These are phyloP conservation scores for Argyrosomus japonicus DNA, from an alignment of 2,113 vertebrate species.

Conservation along the genomic window DNA sequence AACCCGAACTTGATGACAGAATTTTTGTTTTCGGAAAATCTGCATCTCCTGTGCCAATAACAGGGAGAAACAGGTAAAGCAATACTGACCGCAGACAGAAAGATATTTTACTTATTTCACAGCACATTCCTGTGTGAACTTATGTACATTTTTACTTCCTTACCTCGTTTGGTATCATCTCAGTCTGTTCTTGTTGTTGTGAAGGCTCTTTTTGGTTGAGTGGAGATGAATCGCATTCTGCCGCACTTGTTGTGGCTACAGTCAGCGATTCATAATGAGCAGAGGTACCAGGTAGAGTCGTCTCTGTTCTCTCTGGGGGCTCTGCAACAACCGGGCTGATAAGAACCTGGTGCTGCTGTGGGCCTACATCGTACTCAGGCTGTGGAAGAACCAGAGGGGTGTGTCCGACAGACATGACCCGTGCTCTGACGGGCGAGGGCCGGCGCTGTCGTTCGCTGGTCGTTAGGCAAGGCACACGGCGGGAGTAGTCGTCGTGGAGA, in stretches of 20 bases:
- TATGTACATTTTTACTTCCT: conserved; percentile 2
- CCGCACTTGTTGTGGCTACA: conserved; percentile 18
- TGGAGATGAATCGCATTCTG: conserved; percentile 38
- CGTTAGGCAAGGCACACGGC: conserved; percentile 84
- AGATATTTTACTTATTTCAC: neutral
- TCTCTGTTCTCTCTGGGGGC: conserved; percentile 24
- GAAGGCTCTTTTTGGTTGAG: conserved; percentile 36
- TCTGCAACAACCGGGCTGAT: conserved; percentile 30
- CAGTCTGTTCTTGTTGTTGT: conserved; percentile 42
- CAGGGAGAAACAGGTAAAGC: neutral
- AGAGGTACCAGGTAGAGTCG: conserved; percentile 10
- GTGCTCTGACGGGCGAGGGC: conserved; percentile 61
- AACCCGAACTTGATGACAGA: conserved; percentile 5
- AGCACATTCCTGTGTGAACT: neutral
- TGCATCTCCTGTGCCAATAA: neutral
- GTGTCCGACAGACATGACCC: conserved; percentile 43
- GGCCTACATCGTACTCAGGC: conserved; percentile 9
- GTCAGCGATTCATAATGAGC: conserved; percentile 14
- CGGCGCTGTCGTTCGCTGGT: conserved; percentile 83
- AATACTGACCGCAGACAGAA: neutral
- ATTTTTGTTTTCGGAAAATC: conserved; percentile 9
- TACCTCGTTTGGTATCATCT: conserved; percentile 59
- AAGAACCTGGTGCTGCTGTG: conserved; percentile 40
- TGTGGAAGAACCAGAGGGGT: conserved; percentile 47
- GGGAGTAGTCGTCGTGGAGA: conserved; percentile 95